phyloP scores from a whole-genome alignment of 2,113 vertebrate species.

The Chinchilla lanigera region DNA sequence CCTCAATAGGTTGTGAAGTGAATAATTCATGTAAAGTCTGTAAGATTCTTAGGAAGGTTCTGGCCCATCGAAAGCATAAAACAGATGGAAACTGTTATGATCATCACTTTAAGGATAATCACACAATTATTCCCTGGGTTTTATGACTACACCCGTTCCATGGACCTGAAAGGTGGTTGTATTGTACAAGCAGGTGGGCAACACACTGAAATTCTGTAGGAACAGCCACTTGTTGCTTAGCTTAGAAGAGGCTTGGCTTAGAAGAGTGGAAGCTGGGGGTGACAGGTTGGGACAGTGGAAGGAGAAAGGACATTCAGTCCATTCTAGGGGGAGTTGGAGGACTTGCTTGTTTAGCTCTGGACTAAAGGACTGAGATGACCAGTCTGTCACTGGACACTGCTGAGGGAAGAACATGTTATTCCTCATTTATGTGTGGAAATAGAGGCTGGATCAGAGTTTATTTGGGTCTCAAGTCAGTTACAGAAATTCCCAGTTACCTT shows the following conservation, averaged over 20 bases:
- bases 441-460: neutral
- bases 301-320: neutral
- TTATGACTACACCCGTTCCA: neutral
- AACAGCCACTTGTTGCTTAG: neutral
- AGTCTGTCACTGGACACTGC: neutral
- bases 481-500: neutral
- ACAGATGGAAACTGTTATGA: neutral
- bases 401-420: neutral
- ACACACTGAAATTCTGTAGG: neutral
- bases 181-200: neutral
- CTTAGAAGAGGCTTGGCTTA: neutral
- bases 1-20: neutral
- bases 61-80: neutral
- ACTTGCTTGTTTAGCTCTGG: neutral
- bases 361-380: neutral
- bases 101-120: neutral
- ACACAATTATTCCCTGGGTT: neutral
- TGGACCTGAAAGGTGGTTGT: neutral
- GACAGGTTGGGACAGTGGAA: neutral
- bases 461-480: neutral
- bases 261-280: rapidly evolving
- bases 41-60: neutral
- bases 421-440: neutral
- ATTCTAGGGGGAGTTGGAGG: neutral
- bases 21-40: neutral